Base-by-base conservation (phyloP, 2,888 invertebrate genomes). In the Eilema sororculum region DNA sequence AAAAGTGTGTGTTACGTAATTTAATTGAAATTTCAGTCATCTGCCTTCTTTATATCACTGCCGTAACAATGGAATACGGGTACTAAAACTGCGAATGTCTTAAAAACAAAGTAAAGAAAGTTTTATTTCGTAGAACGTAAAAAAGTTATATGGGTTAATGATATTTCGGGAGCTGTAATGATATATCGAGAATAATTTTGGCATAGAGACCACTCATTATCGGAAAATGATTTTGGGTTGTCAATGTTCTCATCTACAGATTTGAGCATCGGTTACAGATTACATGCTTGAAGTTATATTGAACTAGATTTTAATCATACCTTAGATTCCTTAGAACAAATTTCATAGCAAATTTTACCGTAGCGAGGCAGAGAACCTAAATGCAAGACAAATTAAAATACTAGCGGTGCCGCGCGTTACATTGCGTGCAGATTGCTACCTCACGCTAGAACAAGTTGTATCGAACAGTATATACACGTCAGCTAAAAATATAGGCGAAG, bases 131-230 rank as follows among this genome's bases (percentile, higher is more conserved):
- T 71, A 79, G 79, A 84, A 83, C 72, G 69, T 67, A 65, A 59
- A n/a, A 65, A 25, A n/a, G 65, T 78, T 70, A 65, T 71, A 71
- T 76, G 69, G 71, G 78, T 77, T 77, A 76, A 68, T 77, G 79
- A 74, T 88, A 88, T 89, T 89, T 88, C 67, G 76, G 80, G 84
- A 84, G 67, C 67, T 71, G 81, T 75, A 76, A 71, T 76, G 78
- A 75, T 73, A 71, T 41, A 72, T 72, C 61, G 71, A 68, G 78
- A 84, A 81, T 84, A 85, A 83, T 81, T 83, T 72, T 20, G 75
- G 68, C 73, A 76, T 77, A 83, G 74, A 77, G 74, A 72, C 78
- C 66, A 78, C 77, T 80, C 75, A 78, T 84, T 86, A 84, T 80
- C 81, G 77, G 72, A 73, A 69, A 78, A 75, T 20, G 20, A 46